Conservation (phyloP, 2,113 vertebrate species). For the Castor canadensis region DNA sequence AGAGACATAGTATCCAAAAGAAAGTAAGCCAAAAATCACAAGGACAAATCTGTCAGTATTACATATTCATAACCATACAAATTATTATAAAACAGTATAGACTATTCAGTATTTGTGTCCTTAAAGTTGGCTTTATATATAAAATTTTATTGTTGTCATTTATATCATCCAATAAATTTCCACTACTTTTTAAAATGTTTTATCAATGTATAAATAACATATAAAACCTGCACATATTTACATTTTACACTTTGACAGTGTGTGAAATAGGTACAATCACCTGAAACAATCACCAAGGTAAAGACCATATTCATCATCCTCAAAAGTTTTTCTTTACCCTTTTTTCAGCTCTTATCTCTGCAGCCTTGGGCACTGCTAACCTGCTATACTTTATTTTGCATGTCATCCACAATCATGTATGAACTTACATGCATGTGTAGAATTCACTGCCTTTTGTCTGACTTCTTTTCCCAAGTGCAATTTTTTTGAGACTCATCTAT, state of each 20-base stretch:
- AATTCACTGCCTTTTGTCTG: background rate
- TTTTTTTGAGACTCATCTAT: background rate
- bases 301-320: background rate
- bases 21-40: background rate
- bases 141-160: background rate
- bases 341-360: background rate
- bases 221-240: background rate
- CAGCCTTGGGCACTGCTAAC: background rate
- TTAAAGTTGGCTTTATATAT: background rate
- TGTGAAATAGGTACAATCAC: background rate
- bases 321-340: background rate
- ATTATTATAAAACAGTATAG: background rate
- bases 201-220: background rate
- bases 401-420: background rate
- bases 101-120: background rate
- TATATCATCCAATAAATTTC: background rate
- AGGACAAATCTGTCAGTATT: background rate
- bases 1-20: background rate
- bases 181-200: background rate
- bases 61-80: background rate
- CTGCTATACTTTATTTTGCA: no score
- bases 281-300: background rate
- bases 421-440: background rate
- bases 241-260: background rate
- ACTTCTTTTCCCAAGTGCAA: background rate